A percentile compares a stretch with the other conserved stretches of the same genome.
Conservation (phyloP, 1,140 invertebrate species). For the Zeugodacus cucurbitae region DNA sequence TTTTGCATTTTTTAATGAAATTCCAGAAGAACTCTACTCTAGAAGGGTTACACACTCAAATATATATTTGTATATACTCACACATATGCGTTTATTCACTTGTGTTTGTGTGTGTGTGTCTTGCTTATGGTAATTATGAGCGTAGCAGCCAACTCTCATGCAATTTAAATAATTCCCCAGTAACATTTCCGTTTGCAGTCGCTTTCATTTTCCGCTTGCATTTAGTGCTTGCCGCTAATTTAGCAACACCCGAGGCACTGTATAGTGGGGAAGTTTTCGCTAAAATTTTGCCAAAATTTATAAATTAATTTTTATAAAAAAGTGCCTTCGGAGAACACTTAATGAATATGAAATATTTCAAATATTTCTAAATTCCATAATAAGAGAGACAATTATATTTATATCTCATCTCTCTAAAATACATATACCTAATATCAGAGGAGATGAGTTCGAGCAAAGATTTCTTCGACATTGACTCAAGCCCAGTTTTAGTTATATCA, state of each 20-base stretch:
- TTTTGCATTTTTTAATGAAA: conserved; percentile 23
- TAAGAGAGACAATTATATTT: too few species aligned
- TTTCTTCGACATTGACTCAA: too few species aligned
- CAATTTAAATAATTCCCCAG: conserved; percentile 34
- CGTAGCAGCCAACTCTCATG: conserved; percentile 16
- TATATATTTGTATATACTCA: not conserved
- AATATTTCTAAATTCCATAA: too few species aligned
- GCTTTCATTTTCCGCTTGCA: conserved; percentile 15
- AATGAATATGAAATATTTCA: too few species aligned
- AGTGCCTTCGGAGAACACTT: too few species aligned
- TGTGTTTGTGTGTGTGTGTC: not conserved
- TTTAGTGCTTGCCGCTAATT: conserved; percentile 26
- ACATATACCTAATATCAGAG: too few species aligned
- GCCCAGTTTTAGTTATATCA: too few species aligned
- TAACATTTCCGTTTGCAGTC: conserved; percentile 25
- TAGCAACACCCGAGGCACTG: not conserved
- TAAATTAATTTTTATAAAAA: not conserved
- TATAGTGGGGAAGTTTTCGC: not conserved
- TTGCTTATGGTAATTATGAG: conserved; percentile 11
- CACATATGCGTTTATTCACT: not conserved
- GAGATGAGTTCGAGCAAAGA: too few species aligned
- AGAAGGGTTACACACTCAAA: not conserved
- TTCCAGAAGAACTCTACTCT: not conserved
- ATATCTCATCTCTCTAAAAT: too few species aligned
- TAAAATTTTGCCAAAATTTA: not conserved